phyloP scores from a whole-genome alignment of 2,888 invertebrate species.

The Pachydiplax longipennis region DNA sequence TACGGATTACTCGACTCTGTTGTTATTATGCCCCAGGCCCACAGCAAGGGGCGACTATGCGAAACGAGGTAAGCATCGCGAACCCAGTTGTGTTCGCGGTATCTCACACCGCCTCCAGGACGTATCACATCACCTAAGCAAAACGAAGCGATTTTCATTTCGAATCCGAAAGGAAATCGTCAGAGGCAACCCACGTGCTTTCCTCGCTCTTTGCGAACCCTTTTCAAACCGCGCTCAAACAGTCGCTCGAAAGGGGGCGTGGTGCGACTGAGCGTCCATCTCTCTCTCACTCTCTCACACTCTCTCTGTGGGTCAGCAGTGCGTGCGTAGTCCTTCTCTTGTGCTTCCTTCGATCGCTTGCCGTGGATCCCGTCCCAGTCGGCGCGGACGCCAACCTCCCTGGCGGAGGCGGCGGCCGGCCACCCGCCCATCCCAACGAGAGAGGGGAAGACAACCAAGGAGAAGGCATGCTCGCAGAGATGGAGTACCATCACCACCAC shows the following conservation, averaged over 20 bases:
- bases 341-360: constrained; percentile 7
- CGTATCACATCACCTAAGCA: constrained; percentile 23
- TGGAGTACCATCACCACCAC: constrained; percentile 47
- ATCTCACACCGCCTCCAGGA: not conserved
- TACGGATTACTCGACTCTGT: not conserved
- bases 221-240: not conserved
- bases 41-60: constrained; percentile 10
- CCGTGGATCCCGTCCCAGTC: constrained; percentile 30
- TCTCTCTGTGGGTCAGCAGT: not conserved
- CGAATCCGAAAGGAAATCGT: not conserved
- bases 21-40: constrained; percentile 1
- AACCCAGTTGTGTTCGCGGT: not conserved
- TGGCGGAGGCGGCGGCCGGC: constrained; percentile 55
- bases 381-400: constrained; percentile 32
- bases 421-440: constrained; percentile 59
- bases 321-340: not conserved
- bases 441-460: constrained; percentile 47
- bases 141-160: not conserved
- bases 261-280: not conserved
- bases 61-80: not conserved
- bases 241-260: constrained; percentile 12
- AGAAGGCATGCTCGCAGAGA: constrained; percentile 47
- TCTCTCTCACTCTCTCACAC: not conserved
- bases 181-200: constrained; percentile 5
- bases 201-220: not conserved